Evolutionary conservation across 2,888 invertebrate genomes (phyloP), one percentile per base, ranked within the genome.

Genomic region (Diloba caeruleocephala): DNA sequence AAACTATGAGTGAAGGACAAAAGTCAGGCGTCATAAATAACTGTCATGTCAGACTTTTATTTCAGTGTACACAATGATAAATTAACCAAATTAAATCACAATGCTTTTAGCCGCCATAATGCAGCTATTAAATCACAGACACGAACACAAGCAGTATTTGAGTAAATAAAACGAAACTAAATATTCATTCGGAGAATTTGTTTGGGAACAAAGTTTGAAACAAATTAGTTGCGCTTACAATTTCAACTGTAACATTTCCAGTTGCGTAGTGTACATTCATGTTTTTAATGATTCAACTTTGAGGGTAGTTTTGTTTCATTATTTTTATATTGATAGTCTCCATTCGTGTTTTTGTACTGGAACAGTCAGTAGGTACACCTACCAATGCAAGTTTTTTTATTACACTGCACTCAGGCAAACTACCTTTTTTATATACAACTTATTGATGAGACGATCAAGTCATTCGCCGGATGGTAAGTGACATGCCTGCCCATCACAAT

Each of bases 151-250:
- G 44, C 61, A 45, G 26, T 36, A 32, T 66, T 43, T 49, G 23
- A 46, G 28, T 43, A 43, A 49, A 71, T 60, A 52, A 52, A 51
- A 38, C 12, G 33, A 25, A 45, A 45, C 29, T 7, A 43, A 55
- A 67, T 55, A 66, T 71, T 51, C 45, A 67, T 71, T 52, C n/a
- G 23, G 14, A 43, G 41, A 44, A 66, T 42, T 43, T 50, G 39
- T 72, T 42, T 7, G 14, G 4, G 54, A 52, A 31, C 31, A 31
- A 13, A 31, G 14, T 69, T 21, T 9, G 7, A 23, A 33, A 39
- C 42, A 58, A 73, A 70, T 73, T 69, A 64, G 65, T 64, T 57
- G 44, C 55, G 50, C 36, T 64, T 52, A 59, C 59, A 51, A 46
- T 61, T 43, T 39, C 33, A 23, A 49, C 45, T 39, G 36, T 39